Base-by-base conservation (phyloP, 1,140 invertebrate genomes). In the Atta texana region DNA sequence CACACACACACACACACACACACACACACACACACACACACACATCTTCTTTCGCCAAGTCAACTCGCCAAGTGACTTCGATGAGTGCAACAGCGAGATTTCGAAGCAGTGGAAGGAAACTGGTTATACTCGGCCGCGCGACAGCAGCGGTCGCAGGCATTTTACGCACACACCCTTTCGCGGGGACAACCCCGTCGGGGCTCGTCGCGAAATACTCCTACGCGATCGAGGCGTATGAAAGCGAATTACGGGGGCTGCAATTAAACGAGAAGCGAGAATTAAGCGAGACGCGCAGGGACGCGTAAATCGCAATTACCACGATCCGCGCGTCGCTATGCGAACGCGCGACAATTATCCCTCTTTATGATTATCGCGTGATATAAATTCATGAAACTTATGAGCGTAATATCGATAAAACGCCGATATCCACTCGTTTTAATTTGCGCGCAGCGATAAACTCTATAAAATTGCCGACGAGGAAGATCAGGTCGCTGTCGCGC, bases 71-170 rank as follows among this genome's bases (percentile, higher is more conserved):
- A 82, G 85, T 69, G 85, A 87, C 86, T 87, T 87, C 86, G 86
- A 87, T 77, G 86, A 87, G 86, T 68, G 81, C 86, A 85, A 87
- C 86, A 59, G 86, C 72, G 64, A 87, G 86, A 85, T 87, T 85
- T 87, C 81, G 66, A 87, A 85, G 81, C 81, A 44, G 81, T 87
- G 72, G 86, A 87, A 85, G 81, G 86, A 85, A 87, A 87, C 86
- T 87, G 86, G 86, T 87, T 87, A 77, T 87, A 81, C 82, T 76
- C 64, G 64, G 80, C 57, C 44, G 77, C 66, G 53, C 72, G 34
- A 68, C 14, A 57, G 31, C 31, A 34, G 10, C 72, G 64, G 59
- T 44, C 77, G 31, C 31, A 76, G 49, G 55, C 64, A 87, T 87
- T 87, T 75, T 44, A 68, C 61, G 78, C 80, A 69, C 53, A 87